phyloP scores from a whole-genome alignment of 2,888 invertebrate genomes.

The Fragum whitleyi region DNA sequence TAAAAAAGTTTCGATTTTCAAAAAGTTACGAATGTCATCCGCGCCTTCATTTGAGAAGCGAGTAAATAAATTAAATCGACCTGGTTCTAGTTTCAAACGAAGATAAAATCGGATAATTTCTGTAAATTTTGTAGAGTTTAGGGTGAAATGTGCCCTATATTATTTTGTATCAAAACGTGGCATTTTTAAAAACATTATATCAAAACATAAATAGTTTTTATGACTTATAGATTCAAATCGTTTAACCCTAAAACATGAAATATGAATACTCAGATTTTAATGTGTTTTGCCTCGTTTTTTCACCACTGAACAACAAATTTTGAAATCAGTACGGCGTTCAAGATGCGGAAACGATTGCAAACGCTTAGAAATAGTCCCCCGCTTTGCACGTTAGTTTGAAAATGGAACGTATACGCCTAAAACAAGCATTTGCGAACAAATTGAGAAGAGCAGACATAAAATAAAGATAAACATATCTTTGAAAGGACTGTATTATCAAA shows the following conservation, averaged over 20 bases:
- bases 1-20: constrained; percentile 24
- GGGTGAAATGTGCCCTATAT: background rate
- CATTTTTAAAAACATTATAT: background rate
- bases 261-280: background rate
- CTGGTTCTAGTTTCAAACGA: constrained; percentile 5
- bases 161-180: background rate
- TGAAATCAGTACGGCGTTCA: no score
- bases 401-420: no score
- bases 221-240: background rate
- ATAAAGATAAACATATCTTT: no score
- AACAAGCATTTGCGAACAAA: no score
- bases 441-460: no score
- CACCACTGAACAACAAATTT: background rate
- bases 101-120: background rate
- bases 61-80: constrained; percentile 11
- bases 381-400: no score
- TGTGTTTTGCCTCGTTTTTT: background rate
- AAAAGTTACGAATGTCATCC: constrained; percentile 4
- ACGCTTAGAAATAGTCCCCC: no score
- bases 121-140: background rate
- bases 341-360: no score
- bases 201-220: background rate
- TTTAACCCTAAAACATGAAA: background rate
- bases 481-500: no score
- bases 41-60: background rate